Evolutionary conservation across 2,888 invertebrate genomes (phyloP).

Genomic region (Euclidia mi): DNA sequence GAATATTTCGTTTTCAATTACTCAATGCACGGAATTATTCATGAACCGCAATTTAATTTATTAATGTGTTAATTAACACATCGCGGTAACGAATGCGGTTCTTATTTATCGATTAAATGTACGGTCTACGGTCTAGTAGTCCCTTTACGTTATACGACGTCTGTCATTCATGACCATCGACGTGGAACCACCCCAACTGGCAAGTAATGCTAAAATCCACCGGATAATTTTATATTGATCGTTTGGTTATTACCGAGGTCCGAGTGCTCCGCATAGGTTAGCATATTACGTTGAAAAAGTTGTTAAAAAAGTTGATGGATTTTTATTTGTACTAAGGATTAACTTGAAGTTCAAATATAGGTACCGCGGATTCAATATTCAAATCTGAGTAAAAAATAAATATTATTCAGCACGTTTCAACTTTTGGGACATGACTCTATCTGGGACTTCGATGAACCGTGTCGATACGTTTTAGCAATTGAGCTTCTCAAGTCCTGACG

Average conservation of each 20-base stretch:
- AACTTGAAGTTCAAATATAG: too few species aligned
- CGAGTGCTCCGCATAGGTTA: background rate
- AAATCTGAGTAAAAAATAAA: too few species aligned
- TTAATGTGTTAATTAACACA: background rate
- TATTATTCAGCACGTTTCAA: too few species aligned
- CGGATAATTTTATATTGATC: conserved; percentile 17
- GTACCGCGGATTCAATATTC: too few species aligned
- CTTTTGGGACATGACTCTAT: too few species aligned
- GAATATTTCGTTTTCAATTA: background rate
- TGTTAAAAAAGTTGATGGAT: too few species aligned
- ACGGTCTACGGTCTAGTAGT: background rate
- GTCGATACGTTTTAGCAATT: too few species aligned
- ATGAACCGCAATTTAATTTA: background rate
- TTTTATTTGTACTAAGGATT: too few species aligned
- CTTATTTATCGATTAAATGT: background rate
- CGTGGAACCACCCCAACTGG: conserved; percentile 24
- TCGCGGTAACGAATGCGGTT: background rate
- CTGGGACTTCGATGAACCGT: too few species aligned
- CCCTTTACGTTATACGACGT: background rate
- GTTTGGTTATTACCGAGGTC: background rate
- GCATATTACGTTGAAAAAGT: background rate
- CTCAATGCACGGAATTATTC: background rate
- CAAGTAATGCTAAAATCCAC: conserved; percentile 29
- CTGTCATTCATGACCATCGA: conserved; percentile 28
- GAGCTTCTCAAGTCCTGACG: too few species aligned